Conservation (phyloP, 2,113 vertebrate species). For the Myiozetetes cayanensis region DNA sequence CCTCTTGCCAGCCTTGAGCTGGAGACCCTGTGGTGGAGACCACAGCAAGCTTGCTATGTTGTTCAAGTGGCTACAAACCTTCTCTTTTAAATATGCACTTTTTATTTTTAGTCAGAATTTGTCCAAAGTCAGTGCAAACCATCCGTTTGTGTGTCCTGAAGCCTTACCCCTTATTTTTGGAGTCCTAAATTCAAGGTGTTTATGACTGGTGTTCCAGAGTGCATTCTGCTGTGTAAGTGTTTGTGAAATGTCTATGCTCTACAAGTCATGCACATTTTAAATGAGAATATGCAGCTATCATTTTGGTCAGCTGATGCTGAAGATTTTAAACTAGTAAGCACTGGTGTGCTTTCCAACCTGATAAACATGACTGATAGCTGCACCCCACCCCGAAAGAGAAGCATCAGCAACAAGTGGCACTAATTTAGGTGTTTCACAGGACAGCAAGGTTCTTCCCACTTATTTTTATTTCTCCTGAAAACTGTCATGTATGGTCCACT, state of each 20-base stretch:
- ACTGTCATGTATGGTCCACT: neutral
- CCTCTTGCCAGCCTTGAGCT: neutral
- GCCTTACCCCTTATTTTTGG: neutral
- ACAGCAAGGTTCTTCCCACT: neutral
- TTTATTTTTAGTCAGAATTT: neutral
- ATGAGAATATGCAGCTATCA: neutral
- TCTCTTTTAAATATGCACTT: neutral
- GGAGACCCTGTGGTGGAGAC: neutral
- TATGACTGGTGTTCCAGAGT: neutral
- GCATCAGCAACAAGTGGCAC: neutral
- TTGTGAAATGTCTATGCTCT: neutral
- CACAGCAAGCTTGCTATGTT: neutral
- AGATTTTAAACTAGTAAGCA: neutral
- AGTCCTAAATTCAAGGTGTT: neutral
- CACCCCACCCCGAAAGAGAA: neutral
- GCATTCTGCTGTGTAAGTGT: neutral
- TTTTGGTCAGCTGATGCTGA: constrained; percentile 12
- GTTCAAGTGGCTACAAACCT: neutral
- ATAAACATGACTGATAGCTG: neutral
- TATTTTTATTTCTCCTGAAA: neutral
- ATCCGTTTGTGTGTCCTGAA: neutral
- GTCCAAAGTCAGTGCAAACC: neutral
- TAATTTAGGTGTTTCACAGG: neutral
- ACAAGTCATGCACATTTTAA: neutral
- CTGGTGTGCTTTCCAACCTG: neutral